phyloP scores from a whole-genome alignment of 2,888 invertebrate genomes.

The Amphipoea lucens region DNA sequence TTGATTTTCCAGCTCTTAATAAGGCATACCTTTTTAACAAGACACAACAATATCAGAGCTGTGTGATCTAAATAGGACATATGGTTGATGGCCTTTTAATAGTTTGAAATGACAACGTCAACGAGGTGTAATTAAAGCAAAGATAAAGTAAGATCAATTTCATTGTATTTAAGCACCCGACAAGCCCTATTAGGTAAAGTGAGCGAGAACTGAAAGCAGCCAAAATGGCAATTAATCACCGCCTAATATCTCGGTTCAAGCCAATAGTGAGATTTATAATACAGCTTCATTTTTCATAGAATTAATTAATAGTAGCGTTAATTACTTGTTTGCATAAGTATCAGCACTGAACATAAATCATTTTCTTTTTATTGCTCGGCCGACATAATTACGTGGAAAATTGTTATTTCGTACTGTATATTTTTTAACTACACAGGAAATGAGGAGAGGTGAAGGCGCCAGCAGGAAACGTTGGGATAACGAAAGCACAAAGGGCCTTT shows the following conservation, averaged over 20 bases:
- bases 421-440: constrained; percentile 40
- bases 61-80: constrained; percentile 1
- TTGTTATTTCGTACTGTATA: constrained; percentile 23
- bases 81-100: constrained; percentile 8
- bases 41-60: neutral
- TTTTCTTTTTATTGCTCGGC: constrained; percentile 14
- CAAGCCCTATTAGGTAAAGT: constrained; percentile 46
- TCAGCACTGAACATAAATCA: constrained; percentile 24
- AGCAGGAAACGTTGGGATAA: constrained; percentile 33
- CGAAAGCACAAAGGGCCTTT: constrained; percentile 16
- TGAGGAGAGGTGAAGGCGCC: constrained; percentile 28
- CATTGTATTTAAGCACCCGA: constrained; percentile 38
- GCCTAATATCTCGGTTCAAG: constrained; percentile 46
- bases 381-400: constrained; percentile 34
- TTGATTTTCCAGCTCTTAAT: neutral
- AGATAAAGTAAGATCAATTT: constrained; percentile 51
- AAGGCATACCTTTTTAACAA: neutral
- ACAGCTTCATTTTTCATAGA: constrained; percentile 45
- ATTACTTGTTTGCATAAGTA: constrained; percentile 48
- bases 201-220: constrained; percentile 48
- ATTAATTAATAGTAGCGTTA: constrained; percentile 51
- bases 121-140: constrained; percentile 43
- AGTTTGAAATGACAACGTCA: constrained; percentile 35
- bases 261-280: constrained; percentile 53
- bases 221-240: constrained; percentile 61